phyloP scores from a whole-genome alignment of 2,113 vertebrate genomes.

The Pogonocichla stellata region DNA sequence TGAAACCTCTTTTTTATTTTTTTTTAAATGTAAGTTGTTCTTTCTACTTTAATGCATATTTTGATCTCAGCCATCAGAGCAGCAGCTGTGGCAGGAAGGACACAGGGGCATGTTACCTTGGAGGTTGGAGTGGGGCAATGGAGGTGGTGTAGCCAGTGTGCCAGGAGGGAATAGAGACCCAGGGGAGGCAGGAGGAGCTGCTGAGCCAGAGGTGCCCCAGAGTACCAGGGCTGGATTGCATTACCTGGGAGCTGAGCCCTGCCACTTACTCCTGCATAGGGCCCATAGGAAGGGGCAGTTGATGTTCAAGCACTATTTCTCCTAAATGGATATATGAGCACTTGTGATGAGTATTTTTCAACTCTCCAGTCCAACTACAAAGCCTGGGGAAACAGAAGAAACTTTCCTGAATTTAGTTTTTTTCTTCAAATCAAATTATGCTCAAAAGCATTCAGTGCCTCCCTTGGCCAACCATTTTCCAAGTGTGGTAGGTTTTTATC shows the following conservation, averaged over 20 bases:
- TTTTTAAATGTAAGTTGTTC: background rate
- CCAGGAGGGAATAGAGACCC: background rate
- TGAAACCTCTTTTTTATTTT: background rate
- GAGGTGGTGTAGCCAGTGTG: rapidly evolving
- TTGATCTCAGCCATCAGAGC: background rate
- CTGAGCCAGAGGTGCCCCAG: background rate
- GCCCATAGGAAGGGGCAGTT: background rate
- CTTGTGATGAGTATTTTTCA: background rate
- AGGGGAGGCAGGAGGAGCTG: background rate
- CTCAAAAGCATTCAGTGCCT: background rate
- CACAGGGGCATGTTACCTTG: rapidly evolving
- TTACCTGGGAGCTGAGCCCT: background rate
- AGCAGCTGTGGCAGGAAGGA: background rate
- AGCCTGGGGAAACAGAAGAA: background rate
- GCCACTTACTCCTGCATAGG: background rate
- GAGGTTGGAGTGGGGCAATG: background rate
- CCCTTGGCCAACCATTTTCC: background rate
- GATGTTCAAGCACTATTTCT: background rate
- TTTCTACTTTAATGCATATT: background rate
- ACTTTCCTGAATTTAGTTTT: background rate
- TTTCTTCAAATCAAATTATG: background rate
- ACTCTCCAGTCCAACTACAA: background rate
- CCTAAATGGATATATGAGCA: background rate
- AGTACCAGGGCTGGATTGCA: background rate
- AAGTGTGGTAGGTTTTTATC: background rate